A percentile compares a stretch with the other conserved stretches of the same genome.
Conservation (phyloP, 2,113 vertebrate genomes). For the Lamprotornis superbus region DNA sequence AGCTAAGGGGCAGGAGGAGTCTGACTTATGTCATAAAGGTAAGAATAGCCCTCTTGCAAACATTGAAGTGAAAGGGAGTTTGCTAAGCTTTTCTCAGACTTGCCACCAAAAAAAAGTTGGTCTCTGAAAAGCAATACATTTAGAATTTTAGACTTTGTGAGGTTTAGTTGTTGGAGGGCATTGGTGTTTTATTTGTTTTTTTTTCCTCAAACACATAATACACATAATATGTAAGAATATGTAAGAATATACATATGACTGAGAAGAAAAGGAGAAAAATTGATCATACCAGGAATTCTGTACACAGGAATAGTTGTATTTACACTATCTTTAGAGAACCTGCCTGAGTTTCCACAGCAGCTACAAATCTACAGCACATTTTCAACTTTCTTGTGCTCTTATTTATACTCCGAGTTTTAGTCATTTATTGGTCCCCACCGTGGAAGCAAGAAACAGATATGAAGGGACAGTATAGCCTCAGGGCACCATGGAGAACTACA, state of each 20-base stretch:
- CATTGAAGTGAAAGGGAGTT: not conserved
- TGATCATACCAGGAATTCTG: not conserved
- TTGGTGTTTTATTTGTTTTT: fast-evolving
- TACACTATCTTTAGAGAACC: not conserved
- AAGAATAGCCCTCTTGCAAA: not conserved
- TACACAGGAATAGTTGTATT: not conserved
- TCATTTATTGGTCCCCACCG: not conserved
- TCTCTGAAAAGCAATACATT: not conserved
- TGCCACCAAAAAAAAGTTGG: not conserved
- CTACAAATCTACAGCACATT: not conserved
- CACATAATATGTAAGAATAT: not conserved
- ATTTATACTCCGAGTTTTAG: not conserved
- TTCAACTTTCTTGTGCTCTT: not conserved
- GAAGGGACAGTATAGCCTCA: not conserved
- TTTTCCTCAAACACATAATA: not conserved
- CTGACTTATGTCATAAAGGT: not conserved
- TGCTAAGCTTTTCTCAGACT: not conserved
- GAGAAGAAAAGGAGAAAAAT: not conserved
- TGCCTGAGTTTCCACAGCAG: not conserved
- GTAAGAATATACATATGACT: not conserved
- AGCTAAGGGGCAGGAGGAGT: not conserved
- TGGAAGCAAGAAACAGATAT: not conserved
- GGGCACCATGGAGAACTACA: not conserved
- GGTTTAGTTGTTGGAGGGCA: not conserved
- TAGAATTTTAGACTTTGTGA: not conserved